Evolutionary conservation across 2,888 invertebrate genomes (phyloP), one percentile per base, ranked within the genome.

Genomic region (Drosophila nr. perissopoda): DNA sequence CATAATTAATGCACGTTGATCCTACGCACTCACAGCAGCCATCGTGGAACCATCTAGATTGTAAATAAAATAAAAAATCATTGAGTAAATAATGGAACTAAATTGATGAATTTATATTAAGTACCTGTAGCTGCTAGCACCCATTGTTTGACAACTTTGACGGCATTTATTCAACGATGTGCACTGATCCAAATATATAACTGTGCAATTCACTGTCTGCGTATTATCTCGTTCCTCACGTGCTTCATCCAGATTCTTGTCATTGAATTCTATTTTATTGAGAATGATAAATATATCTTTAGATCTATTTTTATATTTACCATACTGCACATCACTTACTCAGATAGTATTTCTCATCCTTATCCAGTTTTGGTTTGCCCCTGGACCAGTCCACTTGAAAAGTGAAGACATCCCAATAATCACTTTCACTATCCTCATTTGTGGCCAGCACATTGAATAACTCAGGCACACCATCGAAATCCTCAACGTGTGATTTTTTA

Each of bases 1-100:
- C 98, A 92, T 97, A 98, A 92, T 97, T 97, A 77, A 97, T 95
- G 92, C 98, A 98, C 54, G 96, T 96, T 76, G 96, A 95, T 1
- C 98, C 98, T 58, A 98, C 95, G 92, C 98, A 98, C 93, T 98
- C 97, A 92, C 98, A 98, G 92, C 98, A 98, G 1, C 98, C 98
- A 91, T 98, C 97, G 93, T 98, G 97, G 93, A 98, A 98, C 98
- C 98, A 98, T 88, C 92, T 92, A 29, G 31, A 60, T 27, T 21
- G 27, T 29, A 46, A 54, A 49, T 33, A 40, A 13, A 56, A 48
- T 1, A 7, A 21, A 42, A 40, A 25, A 48, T 42, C 29, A 1
- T 51, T 36, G 2, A 21, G n/a, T 59, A 46, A 53, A 31, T 27
- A 57, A 31, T 48, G 10, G 10, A 33, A 27, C 7, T 0, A 21